Conservation (phyloP, 2,888 invertebrate species). For the Coecobrya sp. region DNA sequence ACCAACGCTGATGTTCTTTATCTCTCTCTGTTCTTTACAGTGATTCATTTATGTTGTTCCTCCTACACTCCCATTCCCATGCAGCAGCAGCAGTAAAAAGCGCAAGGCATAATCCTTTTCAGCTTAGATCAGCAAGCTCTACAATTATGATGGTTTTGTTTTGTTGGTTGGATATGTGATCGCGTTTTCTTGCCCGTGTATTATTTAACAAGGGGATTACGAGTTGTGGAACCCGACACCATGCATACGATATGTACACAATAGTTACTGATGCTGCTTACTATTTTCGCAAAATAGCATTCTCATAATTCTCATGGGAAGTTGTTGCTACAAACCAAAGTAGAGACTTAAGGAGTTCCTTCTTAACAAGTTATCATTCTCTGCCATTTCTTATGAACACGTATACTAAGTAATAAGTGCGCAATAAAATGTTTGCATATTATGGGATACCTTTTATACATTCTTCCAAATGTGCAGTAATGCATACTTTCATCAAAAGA, state of each 20-base stretch:
- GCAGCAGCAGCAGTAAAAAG: neutral
- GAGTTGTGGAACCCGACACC: neutral
- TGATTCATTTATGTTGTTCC: slow-evolving; percentile 66
- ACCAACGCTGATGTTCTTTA: slow-evolving; percentile 63
- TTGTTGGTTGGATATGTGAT: slow-evolving; percentile 29
- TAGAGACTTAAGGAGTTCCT: neutral
- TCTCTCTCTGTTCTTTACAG: slow-evolving; percentile 33
- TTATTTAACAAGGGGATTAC: slow-evolving; percentile 33
- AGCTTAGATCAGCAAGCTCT: slow-evolving; percentile 4
- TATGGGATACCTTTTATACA: neutral
- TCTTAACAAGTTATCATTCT: neutral
- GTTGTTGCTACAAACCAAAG: neutral
- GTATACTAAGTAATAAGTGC: neutral
- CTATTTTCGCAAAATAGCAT: neutral
- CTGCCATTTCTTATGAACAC: neutral
- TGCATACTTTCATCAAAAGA: slow-evolving; percentile 28
- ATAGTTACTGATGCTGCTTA: neutral
- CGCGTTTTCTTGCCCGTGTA: neutral
- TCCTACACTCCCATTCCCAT: slow-evolving; percentile 54
- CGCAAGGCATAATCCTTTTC: slow-evolving; percentile 32
- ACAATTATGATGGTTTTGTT: slow-evolving; percentile 10
- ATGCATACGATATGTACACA: neutral
- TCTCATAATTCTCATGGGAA: neutral
- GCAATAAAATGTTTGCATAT: neutral
- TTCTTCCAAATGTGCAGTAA: slow-evolving; percentile 4